Evolutionary conservation across 2,113 vertebrate species (phyloP).

Genomic region (Otis tarda): DNA sequence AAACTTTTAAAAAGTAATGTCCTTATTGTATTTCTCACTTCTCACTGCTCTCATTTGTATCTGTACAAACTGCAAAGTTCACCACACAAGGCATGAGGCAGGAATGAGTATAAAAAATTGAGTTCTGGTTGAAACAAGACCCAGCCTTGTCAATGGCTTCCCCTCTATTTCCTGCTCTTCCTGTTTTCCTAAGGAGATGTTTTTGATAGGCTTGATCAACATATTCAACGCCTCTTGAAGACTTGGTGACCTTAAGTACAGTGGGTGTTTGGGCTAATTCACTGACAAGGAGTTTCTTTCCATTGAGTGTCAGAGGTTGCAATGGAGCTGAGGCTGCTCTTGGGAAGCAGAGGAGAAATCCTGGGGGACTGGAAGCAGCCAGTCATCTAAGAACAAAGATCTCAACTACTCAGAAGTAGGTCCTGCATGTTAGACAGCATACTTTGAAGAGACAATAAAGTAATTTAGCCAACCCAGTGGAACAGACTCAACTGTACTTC

Average conservation of each 20-base stretch:
- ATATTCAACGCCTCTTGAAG: not conserved
- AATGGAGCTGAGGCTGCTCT: not conserved
- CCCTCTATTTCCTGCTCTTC: not conserved
- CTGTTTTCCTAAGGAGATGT: not conserved
- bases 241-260: not conserved
- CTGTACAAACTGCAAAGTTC: not conserved
- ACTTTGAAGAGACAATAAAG: not conserved
- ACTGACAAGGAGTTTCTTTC: rapidly evolving
- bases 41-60: not conserved
- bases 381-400: not conserved
- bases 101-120: not conserved
- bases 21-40: not conserved
- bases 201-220: not conserved
- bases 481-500: not conserved
- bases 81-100: not conserved
- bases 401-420: not conserved
- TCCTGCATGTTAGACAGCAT: not conserved
- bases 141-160: not conserved
- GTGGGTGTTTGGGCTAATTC: not conserved
- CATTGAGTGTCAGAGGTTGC: not conserved
- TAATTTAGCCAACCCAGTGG: not conserved
- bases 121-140: not conserved
- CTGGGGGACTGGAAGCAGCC: not conserved
- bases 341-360: not conserved
- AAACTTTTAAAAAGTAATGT: not conserved